Evolutionary conservation across 2,797 vertebrate species (phyloP).

Genomic region (Scomberomorus guttatus): DNA sequence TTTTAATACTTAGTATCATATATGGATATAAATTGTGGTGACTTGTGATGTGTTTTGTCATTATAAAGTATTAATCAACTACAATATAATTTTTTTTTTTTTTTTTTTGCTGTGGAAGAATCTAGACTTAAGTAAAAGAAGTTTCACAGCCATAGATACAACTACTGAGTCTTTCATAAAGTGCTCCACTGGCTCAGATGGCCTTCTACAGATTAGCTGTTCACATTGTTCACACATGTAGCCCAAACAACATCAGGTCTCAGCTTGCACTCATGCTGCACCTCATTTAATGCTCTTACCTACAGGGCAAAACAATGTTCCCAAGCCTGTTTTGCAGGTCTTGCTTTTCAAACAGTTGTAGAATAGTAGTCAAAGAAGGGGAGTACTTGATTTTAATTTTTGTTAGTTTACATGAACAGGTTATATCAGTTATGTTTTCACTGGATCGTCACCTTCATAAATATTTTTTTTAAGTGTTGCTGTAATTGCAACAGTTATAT

Average conservation of each 20-base stretch:
- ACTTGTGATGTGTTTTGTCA: no score
- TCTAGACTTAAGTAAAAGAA: no score
- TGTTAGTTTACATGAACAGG: background rate
- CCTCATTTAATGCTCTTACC: slow-evolving; percentile 20
- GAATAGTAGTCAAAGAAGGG: background rate
- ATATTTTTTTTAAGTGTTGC: no score
- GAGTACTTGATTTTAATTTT: background rate
- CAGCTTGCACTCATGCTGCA: slow-evolving; percentile 28
- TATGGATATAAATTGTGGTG: background rate
- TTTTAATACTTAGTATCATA: background rate
- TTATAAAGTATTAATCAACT: background rate
- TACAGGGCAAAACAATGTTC: slow-evolving; percentile 35
- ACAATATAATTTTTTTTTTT: no score
- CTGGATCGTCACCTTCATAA: background rate
- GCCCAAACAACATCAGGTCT: slow-evolving; percentile 35
- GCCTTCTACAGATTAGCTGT: slow-evolving; percentile 12
- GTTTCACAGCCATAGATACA: background rate
- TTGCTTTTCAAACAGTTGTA: slow-evolving; percentile 2
- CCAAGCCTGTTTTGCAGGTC: slow-evolving; percentile 52
- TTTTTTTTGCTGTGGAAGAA: background rate
- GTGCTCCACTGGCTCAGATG: background rate
- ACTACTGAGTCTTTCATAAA: background rate
- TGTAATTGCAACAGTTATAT: background rate
- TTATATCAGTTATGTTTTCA: background rate
- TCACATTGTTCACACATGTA: slow-evolving; percentile 35